These are phyloP conservation scores for Heliconius eleuchia DNA, from an alignment of 1,140 invertebrate species.

Conservation along the genomic window DNA sequence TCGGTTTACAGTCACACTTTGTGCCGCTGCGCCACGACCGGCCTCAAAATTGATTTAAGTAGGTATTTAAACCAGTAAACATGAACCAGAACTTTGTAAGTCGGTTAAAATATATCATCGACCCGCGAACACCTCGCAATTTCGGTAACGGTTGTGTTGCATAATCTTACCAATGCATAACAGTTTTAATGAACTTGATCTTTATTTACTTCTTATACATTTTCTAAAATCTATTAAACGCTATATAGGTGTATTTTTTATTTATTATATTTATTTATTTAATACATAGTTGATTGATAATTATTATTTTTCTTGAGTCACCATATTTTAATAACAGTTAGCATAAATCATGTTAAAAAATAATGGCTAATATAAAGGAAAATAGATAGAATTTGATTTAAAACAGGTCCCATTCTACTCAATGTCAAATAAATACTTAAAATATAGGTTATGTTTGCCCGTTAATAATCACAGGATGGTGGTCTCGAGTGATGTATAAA, in stretches of 20 bases:
- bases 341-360: no score
- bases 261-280: background rate
- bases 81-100: conserved; percentile 6
- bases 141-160: background rate
- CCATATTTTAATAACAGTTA: no score
- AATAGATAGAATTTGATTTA: no score
- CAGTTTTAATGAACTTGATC: conserved; percentile 6
- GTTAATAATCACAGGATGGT: no score
- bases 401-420: no score
- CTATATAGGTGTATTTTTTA: background rate
- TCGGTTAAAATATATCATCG: conserved; percentile 10
- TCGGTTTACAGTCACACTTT: no score
- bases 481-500: no score
- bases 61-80: conserved; percentile 10
- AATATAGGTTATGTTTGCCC: no score
- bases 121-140: background rate
- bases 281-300: background rate
- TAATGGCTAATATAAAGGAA: no score
- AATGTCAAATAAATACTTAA: no score
- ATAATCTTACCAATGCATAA: conserved; percentile 1
- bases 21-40: no score
- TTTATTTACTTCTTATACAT: background rate
- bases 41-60: background rate
- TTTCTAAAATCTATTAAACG: background rate
- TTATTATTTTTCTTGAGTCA: background rate